Evolutionary conservation across 2,888 invertebrate species (phyloP).

Genomic region (Graphium colonna): DNA sequence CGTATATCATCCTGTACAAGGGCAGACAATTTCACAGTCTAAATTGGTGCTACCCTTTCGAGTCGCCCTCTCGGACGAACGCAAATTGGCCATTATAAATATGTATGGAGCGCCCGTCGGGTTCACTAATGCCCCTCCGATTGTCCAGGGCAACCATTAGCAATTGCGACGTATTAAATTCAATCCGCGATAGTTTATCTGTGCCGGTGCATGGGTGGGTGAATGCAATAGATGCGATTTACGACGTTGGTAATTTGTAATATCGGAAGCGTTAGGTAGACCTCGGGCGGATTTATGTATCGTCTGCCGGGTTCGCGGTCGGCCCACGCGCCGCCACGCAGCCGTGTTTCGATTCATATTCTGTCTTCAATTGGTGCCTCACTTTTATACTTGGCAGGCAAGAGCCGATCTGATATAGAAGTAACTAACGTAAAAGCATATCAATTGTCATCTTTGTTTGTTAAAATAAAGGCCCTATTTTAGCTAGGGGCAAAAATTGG

Average conservation of each 20-base stretch:
- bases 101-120: constrained; percentile 60
- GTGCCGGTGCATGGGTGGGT: constrained; percentile 43
- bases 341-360: constrained; percentile 6
- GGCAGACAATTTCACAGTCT: constrained; percentile 45
- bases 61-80: constrained; percentile 34
- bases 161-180: constrained; percentile 60
- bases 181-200: constrained; percentile 50
- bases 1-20: constrained; percentile 38
- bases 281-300: constrained; percentile 32
- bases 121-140: constrained; percentile 60
- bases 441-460: too few relatives aligned
- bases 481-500: too few relatives aligned
- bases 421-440: too few relatives aligned
- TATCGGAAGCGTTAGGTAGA: constrained; percentile 49
- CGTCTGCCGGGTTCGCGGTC: constrained; percentile 6
- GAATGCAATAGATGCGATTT: constrained; percentile 57
- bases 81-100: constrained; percentile 61
- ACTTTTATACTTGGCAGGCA: too few relatives aligned
- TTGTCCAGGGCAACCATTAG: constrained; percentile 52
- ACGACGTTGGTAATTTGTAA: constrained; percentile 53
- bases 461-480: too few relatives aligned
- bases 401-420: too few relatives aligned
- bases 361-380: not conserved
- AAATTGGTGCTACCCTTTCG: constrained; percentile 53
- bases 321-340: constrained; percentile 10